Base-by-base conservation (phyloP, 2,888 invertebrate species). In the Linnaemya tessellans region DNA sequence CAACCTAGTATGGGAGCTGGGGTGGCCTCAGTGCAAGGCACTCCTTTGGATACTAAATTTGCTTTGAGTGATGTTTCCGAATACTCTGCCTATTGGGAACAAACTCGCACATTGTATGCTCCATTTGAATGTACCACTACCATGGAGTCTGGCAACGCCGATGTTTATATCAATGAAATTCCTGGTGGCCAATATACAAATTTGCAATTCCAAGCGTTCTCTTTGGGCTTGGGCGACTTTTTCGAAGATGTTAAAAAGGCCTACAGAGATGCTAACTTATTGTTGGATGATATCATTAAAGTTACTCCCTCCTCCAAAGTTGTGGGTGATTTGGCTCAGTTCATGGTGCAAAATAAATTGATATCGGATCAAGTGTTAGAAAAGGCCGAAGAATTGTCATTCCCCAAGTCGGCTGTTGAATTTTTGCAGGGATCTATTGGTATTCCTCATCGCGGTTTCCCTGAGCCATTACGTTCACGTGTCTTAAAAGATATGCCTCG, bases 111-210 rank as follows among this genome's bases (percentile, higher is more conserved):
- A 0, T 93, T 99, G 5, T 98, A 98, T 92, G 99, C 97, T 0
- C 99, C 99, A 8, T 99, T 99, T 93, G 99, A 99, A 92, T 99
- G 99, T 90, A 97, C 98, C 0, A 97, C 97, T 0, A 99, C 99
- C 0, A 99, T 99, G 99, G 98, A 98, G 92, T 98, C 98, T 20
- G 99, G 99, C 87, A 99, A 99, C 92, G 98, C 99, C 1, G 99
- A 99, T 92, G 99, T 99, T 0, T 99, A 99, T 93, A 93, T 97
- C 81, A 99, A 99, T 93, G 99, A 99, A 94, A 99, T 99, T 86
- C 99, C 99, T 87, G 99, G 99, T 18, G 99, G 99, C 1, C 99
- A 99, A 93, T 99, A 99, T 93, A 99, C 99, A 43, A 99, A 99
- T 92, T 94, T 99, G 77, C 99, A 99, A 93, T 99, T 99, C 96